Conservation (phyloP, 1,140 invertebrate genomes). For the Carposina sasakii region DNA sequence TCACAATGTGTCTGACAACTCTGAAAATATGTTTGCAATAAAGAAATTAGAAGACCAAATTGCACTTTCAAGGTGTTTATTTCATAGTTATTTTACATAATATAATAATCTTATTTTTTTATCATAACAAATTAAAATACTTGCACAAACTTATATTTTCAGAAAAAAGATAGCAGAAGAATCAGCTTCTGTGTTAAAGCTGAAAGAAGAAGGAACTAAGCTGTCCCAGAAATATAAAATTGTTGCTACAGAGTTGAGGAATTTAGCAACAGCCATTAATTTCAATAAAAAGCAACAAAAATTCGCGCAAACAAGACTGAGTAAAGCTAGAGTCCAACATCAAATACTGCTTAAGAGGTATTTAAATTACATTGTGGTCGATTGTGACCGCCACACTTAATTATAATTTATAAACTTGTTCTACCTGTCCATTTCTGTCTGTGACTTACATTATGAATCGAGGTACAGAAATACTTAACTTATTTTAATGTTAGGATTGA, state of each 20-base stretch:
- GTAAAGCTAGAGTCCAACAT: constrained; percentile 52
- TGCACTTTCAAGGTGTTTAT: constrained; percentile 49
- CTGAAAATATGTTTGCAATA: constrained; percentile 16
- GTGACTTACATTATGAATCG: no score
- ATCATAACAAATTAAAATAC: background rate
- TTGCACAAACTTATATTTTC: constrained; percentile 22
- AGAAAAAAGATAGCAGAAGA: constrained; percentile 67
- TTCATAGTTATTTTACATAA: constrained; percentile 3
- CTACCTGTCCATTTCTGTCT: no score
- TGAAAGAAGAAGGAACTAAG: constrained; percentile 56
- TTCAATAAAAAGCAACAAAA: constrained; percentile 58
- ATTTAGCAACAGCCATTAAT: constrained; percentile 54
- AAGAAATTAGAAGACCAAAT: constrained; percentile 55
- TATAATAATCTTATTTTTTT: background rate
- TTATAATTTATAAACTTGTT: no score
- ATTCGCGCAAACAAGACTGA: constrained; percentile 42
- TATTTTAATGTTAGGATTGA: constrained; percentile 12
- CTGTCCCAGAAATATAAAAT: constrained; percentile 62
- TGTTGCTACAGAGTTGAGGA: constrained; percentile 51
- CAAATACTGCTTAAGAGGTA: constrained; percentile 60
- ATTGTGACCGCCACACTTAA: no score
- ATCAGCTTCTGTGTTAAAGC: constrained; percentile 54
- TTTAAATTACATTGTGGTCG: constrained; percentile 7
- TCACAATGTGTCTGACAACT: constrained; percentile 31
- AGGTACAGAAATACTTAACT: no score